phyloP scores from a whole-genome alignment of 2,797 vertebrate genomes.

The Yasuhikotakia modesta region DNA sequence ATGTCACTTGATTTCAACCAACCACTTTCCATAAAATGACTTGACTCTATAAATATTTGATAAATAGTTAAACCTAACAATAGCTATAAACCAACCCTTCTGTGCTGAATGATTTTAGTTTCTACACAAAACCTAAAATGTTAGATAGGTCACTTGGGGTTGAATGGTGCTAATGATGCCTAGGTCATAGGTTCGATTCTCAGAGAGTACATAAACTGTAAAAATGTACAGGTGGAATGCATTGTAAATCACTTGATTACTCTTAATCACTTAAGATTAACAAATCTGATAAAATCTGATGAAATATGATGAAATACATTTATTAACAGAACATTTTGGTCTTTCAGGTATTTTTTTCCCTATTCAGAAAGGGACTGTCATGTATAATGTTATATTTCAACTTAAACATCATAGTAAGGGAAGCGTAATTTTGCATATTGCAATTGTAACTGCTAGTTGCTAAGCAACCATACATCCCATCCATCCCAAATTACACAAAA shows the following conservation, averaged over 20 bases:
- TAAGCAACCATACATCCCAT: not conserved
- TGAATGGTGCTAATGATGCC: not conserved
- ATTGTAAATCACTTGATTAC: not conserved
- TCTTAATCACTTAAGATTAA: no score
- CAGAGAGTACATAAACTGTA: not conserved
- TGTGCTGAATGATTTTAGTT: not conserved
- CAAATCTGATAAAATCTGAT: not conserved
- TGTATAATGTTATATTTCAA: not conserved
- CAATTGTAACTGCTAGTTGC: not conserved
- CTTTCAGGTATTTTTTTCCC: not conserved
- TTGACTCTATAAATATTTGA: slow-evolving; percentile 19
- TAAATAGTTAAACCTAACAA: not conserved
- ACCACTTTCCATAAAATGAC: not conserved
- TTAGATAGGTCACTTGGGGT: not conserved
- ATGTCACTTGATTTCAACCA: slow-evolving; percentile 16
- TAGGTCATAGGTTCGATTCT: not conserved
- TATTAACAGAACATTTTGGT: not conserved
- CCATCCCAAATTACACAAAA: not conserved
- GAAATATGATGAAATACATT: not conserved
- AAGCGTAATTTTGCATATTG: not conserved
- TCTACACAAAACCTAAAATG: not conserved
- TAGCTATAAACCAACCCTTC: no score
- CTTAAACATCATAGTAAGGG: not conserved
- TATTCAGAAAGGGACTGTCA: not conserved
- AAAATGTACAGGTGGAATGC: not conserved